A percentile compares a stretch with the other conserved stretches of the same genome.
Conservation (phyloP, 1,140 invertebrate species). For the Ceratoteleas bidentatus region DNA sequence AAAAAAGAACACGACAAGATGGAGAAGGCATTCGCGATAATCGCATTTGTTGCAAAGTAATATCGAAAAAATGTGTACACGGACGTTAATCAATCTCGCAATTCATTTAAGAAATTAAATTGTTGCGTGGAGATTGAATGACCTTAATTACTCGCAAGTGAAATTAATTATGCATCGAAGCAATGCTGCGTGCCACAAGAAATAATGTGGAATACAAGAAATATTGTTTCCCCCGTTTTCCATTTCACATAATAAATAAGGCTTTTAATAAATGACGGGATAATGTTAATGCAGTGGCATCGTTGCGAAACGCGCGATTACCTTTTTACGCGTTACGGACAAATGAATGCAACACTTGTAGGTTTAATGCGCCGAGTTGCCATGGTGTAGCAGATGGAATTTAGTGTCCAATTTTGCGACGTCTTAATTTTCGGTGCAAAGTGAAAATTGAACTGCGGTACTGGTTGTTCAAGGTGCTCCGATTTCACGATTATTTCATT, state of each 20-base stretch:
- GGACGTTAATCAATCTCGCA: not conserved
- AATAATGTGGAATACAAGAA: not conserved
- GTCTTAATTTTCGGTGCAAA: not conserved
- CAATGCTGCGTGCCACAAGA: not conserved
- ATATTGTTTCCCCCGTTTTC: not conserved
- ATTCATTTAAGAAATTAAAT: conserved; percentile 13
- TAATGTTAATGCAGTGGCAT: conserved; percentile 4
- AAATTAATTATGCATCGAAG: conserved; percentile 9
- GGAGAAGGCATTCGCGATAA: not conserved
- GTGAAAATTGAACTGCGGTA: not conserved
- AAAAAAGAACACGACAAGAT: too few species aligned
- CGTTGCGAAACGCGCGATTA: not conserved
- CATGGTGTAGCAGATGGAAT: not conserved
- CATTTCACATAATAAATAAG: not conserved
- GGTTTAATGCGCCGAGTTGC: not conserved
- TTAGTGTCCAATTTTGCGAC: not conserved
- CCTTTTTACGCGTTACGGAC: not conserved
- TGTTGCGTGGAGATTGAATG: conserved; percentile 1
- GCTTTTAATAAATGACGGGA: conserved; percentile 3
- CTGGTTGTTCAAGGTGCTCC: too few species aligned
- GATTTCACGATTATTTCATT: too few species aligned
- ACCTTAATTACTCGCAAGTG: conserved; percentile 23
- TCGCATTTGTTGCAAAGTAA: not conserved
- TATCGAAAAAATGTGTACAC: not conserved
- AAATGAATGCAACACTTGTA: not conserved